phyloP scores from a whole-genome alignment of 1,140 invertebrate species.

The Ostrea edulis region DNA sequence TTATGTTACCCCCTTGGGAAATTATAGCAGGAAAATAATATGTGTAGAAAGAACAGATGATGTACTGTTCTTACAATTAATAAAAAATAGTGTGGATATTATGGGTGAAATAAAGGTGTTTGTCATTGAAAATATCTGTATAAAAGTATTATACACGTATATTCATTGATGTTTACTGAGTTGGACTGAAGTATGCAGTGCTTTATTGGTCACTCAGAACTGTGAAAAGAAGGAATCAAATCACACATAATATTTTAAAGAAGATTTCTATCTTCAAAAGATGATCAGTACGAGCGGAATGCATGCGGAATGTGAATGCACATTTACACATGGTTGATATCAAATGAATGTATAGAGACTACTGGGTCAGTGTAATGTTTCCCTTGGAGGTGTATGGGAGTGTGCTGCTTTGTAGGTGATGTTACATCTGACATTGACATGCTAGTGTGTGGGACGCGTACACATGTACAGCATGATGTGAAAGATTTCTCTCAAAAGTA shows the following conservation, averaged over 20 bases:
- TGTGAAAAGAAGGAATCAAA: too few species aligned
- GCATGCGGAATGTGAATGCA: background rate
- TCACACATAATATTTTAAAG: background rate
- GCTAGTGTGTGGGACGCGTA: background rate
- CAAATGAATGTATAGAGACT: background rate
- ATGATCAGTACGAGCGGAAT: background rate
- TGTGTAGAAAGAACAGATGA: background rate
- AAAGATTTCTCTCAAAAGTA: background rate
- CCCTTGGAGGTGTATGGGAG: background rate
- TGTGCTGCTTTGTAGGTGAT: background rate
- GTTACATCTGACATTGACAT: slow-evolving; percentile 32
- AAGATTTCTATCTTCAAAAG: background rate
- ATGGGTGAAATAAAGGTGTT: background rate
- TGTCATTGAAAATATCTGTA: too few species aligned
- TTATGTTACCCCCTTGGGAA: slow-evolving; percentile 4
- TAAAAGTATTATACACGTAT: too few species aligned
- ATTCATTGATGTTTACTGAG: too few species aligned
- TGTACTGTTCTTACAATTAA: background rate
- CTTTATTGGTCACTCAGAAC: too few species aligned
- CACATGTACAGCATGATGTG: background rate
- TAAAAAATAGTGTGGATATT: background rate
- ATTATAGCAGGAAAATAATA: background rate
- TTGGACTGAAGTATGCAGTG: too few species aligned
- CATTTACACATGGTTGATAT: background rate
- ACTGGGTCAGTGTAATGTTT: slow-evolving; percentile 8